These are phyloP conservation scores for Anastrepha obliqua DNA, from an alignment of 1,140 invertebrate genomes.

Conservation along the genomic window DNA sequence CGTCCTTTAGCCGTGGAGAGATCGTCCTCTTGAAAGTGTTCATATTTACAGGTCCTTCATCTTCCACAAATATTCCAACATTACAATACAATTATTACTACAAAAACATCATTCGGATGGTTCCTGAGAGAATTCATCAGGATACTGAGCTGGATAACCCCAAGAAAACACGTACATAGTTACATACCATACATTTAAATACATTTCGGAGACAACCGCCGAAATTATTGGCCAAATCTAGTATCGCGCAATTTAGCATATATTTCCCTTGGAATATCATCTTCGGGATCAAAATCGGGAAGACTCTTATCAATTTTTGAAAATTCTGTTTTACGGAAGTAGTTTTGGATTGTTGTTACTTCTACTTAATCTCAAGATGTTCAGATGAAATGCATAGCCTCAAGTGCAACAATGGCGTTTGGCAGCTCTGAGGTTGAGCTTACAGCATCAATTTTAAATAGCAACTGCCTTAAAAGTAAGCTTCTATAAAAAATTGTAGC, in stretches of 20 bases:
- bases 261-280: too few relatives aligned
- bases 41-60: too few relatives aligned
- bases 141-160: too few relatives aligned
- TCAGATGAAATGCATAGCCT: slow-evolving; percentile 10
- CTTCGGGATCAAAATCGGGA: not conserved
- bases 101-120: too few relatives aligned
- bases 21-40: too few relatives aligned
- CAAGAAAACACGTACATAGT: too few relatives aligned
- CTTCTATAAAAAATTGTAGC: slow-evolving; percentile 15
- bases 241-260: slow-evolving; percentile 14
- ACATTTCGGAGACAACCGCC: not conserved
- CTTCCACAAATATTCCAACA: too few relatives aligned
- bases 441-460: not conserved
- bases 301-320: too few relatives aligned
- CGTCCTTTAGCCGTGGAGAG: too few relatives aligned
- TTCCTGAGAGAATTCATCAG: too few relatives aligned
- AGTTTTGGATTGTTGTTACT: not conserved
- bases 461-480: slow-evolving; percentile 15
- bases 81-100: too few relatives aligned
- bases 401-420: slow-evolving; percentile 3
- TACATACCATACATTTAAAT: too few relatives aligned
- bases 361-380: slow-evolving; percentile 33
- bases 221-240: slow-evolving; percentile 33
- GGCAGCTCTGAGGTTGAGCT: slow-evolving; percentile 17
- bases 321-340: not conserved